These are phyloP conservation scores for Haplotaxodon microlepis DNA, from an alignment of 2,113 vertebrate genomes.

Conservation along the genomic window DNA sequence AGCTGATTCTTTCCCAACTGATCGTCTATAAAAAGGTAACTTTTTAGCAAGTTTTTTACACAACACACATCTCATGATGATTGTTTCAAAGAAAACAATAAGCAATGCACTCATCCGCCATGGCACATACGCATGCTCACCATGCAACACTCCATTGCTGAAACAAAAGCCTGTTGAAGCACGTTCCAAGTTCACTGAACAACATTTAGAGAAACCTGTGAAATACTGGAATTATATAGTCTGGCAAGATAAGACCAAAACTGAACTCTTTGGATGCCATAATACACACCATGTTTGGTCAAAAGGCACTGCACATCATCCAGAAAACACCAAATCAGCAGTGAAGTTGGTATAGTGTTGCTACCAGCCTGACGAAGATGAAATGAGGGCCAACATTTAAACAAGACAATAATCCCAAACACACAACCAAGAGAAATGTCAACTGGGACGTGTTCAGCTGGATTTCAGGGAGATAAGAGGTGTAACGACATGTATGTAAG, in stretches of 20 bases:
- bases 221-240: too few species aligned
- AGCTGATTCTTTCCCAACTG: not conserved
- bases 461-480: too few species aligned
- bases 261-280: too few species aligned
- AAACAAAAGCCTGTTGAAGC: not conserved
- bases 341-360: not conserved
- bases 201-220: not conserved
- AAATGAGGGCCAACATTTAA: not conserved
- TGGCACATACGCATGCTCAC: not conserved
- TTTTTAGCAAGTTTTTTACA: not conserved
- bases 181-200: not conserved
- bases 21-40: not conserved
- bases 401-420: not conserved
- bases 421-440: not conserved
- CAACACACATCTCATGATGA: not conserved
- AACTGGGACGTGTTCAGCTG: not conserved
- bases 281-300: not conserved
- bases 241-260: too few species aligned
- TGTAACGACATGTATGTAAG: not conserved
- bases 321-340: not conserved
- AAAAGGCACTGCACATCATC: not conserved
- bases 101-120: not conserved
- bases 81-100: not conserved
- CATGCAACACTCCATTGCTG: not conserved
- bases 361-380: not conserved